phyloP scores from a whole-genome alignment of 1,140 invertebrate genomes.

The Anadara kagoshimensis region DNA sequence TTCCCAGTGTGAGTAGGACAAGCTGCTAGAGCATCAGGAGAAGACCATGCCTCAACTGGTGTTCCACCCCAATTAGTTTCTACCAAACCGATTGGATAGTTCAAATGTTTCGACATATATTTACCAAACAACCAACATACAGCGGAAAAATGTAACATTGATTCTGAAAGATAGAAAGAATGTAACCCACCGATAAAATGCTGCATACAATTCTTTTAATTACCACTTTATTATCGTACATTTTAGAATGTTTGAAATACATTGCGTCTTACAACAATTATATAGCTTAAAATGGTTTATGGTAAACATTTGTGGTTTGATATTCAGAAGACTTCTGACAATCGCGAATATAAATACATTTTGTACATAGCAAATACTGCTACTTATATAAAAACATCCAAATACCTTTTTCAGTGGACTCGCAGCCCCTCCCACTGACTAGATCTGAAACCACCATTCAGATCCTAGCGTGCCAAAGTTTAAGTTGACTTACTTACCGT shows the following conservation, averaged over 20 bases:
- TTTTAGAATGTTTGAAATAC: neutral
- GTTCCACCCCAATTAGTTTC: slow-evolving; percentile 57
- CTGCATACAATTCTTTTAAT: neutral
- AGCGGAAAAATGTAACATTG: slow-evolving; percentile 45
- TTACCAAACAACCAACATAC: slow-evolving; percentile 61
- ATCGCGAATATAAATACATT: too few relatives aligned
- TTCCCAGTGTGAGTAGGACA: slow-evolving; percentile 19
- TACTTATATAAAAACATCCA: too few relatives aligned
- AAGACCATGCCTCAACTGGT: slow-evolving; percentile 52
- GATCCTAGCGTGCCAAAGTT: too few relatives aligned
- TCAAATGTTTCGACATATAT: slow-evolving; percentile 43
- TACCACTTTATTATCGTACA: neutral
- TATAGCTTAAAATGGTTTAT: too few relatives aligned
- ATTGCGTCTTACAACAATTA: neutral
- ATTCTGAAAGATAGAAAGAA: slow-evolving; percentile 22
- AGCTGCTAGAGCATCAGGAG: slow-evolving; percentile 36
- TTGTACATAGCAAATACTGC: too few relatives aligned
- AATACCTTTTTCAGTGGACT: too few relatives aligned
- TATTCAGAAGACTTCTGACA: too few relatives aligned
- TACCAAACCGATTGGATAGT: slow-evolving; percentile 54
- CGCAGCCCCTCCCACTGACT: too few relatives aligned
- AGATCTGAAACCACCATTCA: too few relatives aligned
- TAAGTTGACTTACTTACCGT: too few relatives aligned
- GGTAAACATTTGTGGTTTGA: too few relatives aligned
- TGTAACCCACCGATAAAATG: neutral